Base-by-base conservation (phyloP, 2,888 invertebrate species). In the Thymelicus sylvestris region DNA sequence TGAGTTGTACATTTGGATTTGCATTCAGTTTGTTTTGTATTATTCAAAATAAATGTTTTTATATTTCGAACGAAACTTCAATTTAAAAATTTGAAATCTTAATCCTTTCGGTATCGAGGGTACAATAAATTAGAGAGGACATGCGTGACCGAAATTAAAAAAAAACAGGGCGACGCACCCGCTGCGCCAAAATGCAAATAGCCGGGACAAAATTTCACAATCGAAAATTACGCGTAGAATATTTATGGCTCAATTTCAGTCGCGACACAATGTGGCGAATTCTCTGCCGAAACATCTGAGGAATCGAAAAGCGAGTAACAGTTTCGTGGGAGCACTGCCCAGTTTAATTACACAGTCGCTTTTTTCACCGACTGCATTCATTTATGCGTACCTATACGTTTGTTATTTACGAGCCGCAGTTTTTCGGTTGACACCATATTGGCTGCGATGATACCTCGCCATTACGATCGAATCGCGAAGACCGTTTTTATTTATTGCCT, bases 211-310 rank as follows among this genome's bases (percentile, higher is more conserved):
- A 67, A 67, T 71, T 66, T 66, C 71, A 67, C 71, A 71, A 71
- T 67, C 74, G 67, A 82, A 90, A 90, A 89, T 90, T 90, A 86
- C 84, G 81, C 83, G 86, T 89, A 86, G 86, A 83, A 89, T 88
- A 92, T 92, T 92, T 92, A 92, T 91, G 86, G 87, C 91, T 93
- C 88, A 92, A 92, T 93, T 91, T 87, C 81, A 78, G 77, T 71
- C 77, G 76, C 71, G 79, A 74, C 87, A 87, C 72, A 89, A 86
- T 86, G 82, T 73, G 80, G 65, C 44, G 70, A 60, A 44, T 61
- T 44, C 57, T 57, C 44, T 48, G 7, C 12, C 60, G 65, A 70
- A 60, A 31, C 70, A 70, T 66, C 70, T 44, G 60, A 60, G 60
- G 65, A 60, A 65, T 70, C 65, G 80, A 63, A 57, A 59, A 38